Base-by-base conservation (phyloP, 2,888 invertebrate genomes). In the Parelbella ahira region DNA sequence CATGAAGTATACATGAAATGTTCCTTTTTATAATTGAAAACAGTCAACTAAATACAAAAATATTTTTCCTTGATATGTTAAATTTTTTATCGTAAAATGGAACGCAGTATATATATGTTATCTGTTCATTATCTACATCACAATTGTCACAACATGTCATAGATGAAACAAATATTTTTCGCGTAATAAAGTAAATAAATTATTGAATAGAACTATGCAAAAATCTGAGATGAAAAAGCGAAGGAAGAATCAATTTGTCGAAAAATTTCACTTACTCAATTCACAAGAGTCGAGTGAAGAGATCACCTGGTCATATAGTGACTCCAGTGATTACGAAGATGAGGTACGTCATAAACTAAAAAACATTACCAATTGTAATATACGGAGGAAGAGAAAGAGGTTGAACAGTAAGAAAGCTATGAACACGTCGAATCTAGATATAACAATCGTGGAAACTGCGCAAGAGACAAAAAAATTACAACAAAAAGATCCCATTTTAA, bases 231-330 rank as follows among this genome's bases (percentile, higher is more conserved):
- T 15, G 15, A 4, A 15, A 15, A 15, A 15, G 75, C 58, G 65
- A 54, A 73, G 67, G 44, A 63, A 68, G 44, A 78, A 68, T 9
- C n/a, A 53, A 12, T 84, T 83, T 49, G 47, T 50, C 2, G 53
- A 68, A 4, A 83, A 78, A 51, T 84, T 84, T 48, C 45, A 55
- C 2, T 48, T 77, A 34, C 48, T 84, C 19, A 73, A 74, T 51
- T 78, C 81, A 1, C 83, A 84, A 64, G 72, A 79, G 37, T 47
- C 62, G 13, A 56, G 49, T n/a, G 72, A 72, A 45, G 73, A 79
- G 43, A 86, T 87, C 12, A 63, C 59, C 43, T 83, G 82, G 83
- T 73, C 83, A 6, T 71, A 67, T 1, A 81, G 80, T 47, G 75
- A 79, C 9, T 74, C 78, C 0, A 82, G 81, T 50, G 86, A 81